A percentile compares a stretch with the other conserved stretches of the same genome.
Conservation (phyloP, 37 sponge, comb jelly and placozoan species). For the Corticium candelabrum region DNA sequence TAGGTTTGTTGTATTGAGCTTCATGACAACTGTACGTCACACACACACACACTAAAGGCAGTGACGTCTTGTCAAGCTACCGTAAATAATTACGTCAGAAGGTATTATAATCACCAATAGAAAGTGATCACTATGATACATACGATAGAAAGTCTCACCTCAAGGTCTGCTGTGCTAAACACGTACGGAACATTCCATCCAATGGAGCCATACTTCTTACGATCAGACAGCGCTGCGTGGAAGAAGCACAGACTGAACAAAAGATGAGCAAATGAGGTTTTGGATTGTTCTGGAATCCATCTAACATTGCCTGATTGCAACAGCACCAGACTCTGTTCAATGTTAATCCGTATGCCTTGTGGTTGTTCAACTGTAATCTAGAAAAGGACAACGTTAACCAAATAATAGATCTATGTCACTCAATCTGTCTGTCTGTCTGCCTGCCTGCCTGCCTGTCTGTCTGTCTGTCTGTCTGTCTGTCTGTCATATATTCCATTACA, state of each 20-base stretch:
- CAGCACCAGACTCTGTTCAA: not conserved
- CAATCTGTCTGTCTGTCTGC: no score
- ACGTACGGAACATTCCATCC: not conserved
- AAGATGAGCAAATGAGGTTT: not conserved
- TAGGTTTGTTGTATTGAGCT: no score
- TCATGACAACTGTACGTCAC: no score
- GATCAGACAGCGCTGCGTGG: not conserved
- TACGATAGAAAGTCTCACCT: not conserved
- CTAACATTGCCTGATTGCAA: not conserved
- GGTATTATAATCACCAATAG: no score
- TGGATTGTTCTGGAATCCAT: not conserved
- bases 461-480: no score
- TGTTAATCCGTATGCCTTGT: not conserved
- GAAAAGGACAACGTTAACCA: not conserved
- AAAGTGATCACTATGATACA: not conserved
- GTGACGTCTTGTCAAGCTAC: no score
- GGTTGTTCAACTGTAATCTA: not conserved
- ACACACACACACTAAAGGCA: no score
- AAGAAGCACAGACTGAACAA: not conserved
- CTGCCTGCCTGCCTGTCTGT: no score
- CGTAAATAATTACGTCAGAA: no score
- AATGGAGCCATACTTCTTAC: not conserved
- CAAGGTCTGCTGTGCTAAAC: not conserved
- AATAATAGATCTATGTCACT: not conserved
- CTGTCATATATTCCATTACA: no score